Percentiles rank a stretch among this genome's conserved stretches.
phyloP scores from a whole-genome alignment of 1,140 invertebrate genomes.

The Dermatophagoides farinae region DNA sequence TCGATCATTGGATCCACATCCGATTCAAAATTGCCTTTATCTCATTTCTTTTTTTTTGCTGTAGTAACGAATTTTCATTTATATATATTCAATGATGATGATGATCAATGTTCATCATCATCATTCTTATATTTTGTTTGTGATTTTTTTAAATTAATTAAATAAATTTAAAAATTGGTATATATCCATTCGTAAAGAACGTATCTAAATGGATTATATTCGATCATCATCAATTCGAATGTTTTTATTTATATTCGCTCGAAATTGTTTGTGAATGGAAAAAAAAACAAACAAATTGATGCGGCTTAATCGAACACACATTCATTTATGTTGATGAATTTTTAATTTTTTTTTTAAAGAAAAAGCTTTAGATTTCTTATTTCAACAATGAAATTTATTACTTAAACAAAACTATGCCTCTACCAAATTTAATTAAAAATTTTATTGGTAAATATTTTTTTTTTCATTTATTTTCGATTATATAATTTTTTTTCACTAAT shows the following conservation, averaged over 20 bases:
- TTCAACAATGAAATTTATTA: not conserved
- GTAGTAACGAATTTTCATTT: not conserved
- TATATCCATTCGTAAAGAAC: too few relatives aligned
- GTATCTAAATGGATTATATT: too few relatives aligned
- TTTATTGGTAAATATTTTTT: not conserved
- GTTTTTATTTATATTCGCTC: too few relatives aligned
- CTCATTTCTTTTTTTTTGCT: not conserved
- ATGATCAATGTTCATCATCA: not conserved
- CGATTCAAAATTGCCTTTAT: not conserved
- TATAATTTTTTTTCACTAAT: not conserved
- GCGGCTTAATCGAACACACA: not conserved
- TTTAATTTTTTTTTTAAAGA: too few relatives aligned
- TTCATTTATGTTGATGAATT: not conserved
- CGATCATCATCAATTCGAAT: too few relatives aligned
- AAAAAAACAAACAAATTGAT: too few relatives aligned
- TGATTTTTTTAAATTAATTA: not conserved
- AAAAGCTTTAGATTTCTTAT: too few relatives aligned
- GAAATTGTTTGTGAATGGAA: too few relatives aligned
- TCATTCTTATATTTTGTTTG: not conserved
- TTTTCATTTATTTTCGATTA: not conserved
- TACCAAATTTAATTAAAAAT: constrained; percentile 1
- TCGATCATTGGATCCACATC: not conserved
- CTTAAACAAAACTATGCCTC: not conserved
- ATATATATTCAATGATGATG: too few relatives aligned
- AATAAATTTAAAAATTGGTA: too few relatives aligned